Conservation (phyloP, 2,113 vertebrate genomes). For the human region GRCh38 chr2:39300001-39300500, state of each 20-base stretch:
- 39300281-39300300: conserved; percentile 35
- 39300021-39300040: conserved; percentile 28
- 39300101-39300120: neutral
- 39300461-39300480: neutral
- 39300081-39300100: conserved; percentile 29
- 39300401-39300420: neutral
- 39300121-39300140: conserved; percentile 49
- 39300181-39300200: neutral
- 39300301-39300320: neutral
- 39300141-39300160: conserved; percentile 41
- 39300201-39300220: neutral
- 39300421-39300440: neutral
- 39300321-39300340: neutral
- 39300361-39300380: neutral
- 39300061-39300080: conserved; percentile 5
- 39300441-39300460: neutral
- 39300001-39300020: neutral
- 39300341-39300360: conserved; percentile 33
- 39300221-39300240: neutral
- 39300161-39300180: conserved; percentile 25
- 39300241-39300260: neutral
- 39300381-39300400: neutral
- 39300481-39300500: neutral
- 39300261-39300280: neutral
- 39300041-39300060: conserved; percentile 2